Evolutionary conservation across 2,797 vertebrate genomes (phyloP), one percentile per base, ranked within the genome.

Genomic region (Melanotaenia parkinsoni): DNA sequence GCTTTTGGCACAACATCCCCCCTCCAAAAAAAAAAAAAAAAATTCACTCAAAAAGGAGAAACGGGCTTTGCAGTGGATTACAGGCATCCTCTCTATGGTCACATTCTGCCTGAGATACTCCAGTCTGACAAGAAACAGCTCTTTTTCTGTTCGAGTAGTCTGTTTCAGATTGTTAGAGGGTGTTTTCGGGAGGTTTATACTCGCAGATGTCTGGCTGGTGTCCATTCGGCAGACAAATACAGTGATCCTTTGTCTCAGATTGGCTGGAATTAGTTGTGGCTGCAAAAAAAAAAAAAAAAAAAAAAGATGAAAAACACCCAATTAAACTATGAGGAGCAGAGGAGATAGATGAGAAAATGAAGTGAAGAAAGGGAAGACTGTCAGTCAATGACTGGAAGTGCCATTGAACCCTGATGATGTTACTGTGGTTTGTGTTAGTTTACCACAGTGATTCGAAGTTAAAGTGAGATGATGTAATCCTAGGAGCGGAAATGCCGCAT

Each of bases 221-320:
- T 86, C 83, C 88, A 88, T 76, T 79, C 66, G 59, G 18, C 81
- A 81, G 84, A 87, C 79, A 82, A 70, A 64, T 67, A 88, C 81
- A 88, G 86, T 59, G 65, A 73, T 80, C 74, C 86, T 91, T 90
- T 90, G 87, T 90, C 68, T 82, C 62, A 64, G 73, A 79, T 84
- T 72, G 67, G 60, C 79, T 72, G 66, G 63, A 79, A 35, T 81
- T 66, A 60, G 67, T 74, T 68, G 33, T 53, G 70, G 32, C 32
- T 7, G 2, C 76, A 43, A 64, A 58, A 45, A 77, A 68, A 70
- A n/a, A 45, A 18, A 45, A 18, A 9, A 45, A 45, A 45, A 45
- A 7, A 45, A 13, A 76, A 50, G 58, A 47, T 43, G 70, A 62
- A 64, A 86, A 92, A 86, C 67, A 22, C 51, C 32, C 43, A 65